Percentiles rank a stretch among this genome's conserved stretches.
These are phyloP conservation scores for Gallinago jamesoni DNA, from an alignment of 2,113 vertebrate genomes.

Conservation along the genomic window DNA sequence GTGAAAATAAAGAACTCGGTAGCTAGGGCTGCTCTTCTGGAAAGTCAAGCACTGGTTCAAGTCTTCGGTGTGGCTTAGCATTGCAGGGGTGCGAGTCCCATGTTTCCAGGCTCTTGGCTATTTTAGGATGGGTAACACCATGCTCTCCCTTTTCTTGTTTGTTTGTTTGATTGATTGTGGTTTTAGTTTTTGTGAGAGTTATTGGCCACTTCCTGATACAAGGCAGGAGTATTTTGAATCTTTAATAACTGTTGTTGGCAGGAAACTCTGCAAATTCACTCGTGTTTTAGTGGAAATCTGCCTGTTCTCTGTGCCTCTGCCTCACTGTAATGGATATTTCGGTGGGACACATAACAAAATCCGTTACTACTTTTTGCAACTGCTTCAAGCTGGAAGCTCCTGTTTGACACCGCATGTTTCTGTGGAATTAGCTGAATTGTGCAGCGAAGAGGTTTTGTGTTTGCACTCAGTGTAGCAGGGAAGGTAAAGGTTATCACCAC, in stretches of 20 bases:
- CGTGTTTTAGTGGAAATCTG: background rate
- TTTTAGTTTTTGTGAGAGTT: background rate
- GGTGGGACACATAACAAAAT: background rate
- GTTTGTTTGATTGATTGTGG: too few relatives aligned
- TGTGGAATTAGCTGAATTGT: background rate
- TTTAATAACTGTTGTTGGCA: background rate
- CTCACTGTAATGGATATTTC: background rate
- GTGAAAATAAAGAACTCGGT: background rate
- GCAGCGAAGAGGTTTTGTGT: background rate
- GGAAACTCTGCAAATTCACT: background rate
- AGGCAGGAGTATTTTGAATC: background rate
- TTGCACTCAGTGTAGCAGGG: background rate
- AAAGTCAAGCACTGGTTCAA: background rate
- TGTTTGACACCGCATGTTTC: background rate
- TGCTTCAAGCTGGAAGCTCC: background rate
- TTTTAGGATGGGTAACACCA: background rate
- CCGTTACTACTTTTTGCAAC: background rate
- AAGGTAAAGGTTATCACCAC: conserved; percentile 25
- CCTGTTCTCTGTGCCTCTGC: background rate
- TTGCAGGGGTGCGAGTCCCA: background rate
- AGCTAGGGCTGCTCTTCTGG: background rate
- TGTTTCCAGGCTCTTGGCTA: background rate
- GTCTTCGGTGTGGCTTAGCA: background rate
- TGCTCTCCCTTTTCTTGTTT: background rate
- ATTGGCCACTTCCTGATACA: background rate